Conservation (phyloP, 2,888 invertebrate species). For the Stenotaenia linearis region DNA sequence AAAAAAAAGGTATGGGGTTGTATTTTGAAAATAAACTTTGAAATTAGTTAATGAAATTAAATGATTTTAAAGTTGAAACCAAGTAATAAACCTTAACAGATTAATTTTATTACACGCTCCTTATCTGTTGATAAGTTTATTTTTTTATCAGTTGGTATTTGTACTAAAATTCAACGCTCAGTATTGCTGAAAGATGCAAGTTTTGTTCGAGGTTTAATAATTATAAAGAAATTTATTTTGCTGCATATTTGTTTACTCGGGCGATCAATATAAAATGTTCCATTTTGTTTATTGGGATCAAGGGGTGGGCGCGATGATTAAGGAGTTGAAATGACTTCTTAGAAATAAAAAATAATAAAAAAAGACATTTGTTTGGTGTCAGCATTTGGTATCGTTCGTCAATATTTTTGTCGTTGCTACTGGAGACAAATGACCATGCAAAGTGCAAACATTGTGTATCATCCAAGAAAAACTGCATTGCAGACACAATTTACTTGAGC, state of each 20-base stretch:
- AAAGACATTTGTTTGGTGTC: slow-evolving; percentile 15
- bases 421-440: slow-evolving; percentile 16
- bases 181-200: no score
- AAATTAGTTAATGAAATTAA: no score
- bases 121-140: background rate
- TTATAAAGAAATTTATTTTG: background rate
- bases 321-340: slow-evolving; percentile 5
- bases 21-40: background rate
- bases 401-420: slow-evolving; percentile 16
- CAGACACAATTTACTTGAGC: slow-evolving; percentile 2
- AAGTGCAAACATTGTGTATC: slow-evolving; percentile 17
- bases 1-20: background rate
- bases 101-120: background rate
- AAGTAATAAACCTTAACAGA: no score
- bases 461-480: slow-evolving; percentile 12
- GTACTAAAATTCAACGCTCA: no score
- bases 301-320: background rate
- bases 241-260: background rate
- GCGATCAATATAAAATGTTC: background rate
- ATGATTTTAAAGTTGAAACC: no score
- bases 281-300: background rate
- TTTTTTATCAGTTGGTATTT: background rate
- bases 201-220: background rate
- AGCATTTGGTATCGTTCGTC: slow-evolving; percentile 7
- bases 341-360: background rate